Base-by-base conservation (phyloP, 2,113 vertebrate species). In the Scalopus aquaticus region DNA sequence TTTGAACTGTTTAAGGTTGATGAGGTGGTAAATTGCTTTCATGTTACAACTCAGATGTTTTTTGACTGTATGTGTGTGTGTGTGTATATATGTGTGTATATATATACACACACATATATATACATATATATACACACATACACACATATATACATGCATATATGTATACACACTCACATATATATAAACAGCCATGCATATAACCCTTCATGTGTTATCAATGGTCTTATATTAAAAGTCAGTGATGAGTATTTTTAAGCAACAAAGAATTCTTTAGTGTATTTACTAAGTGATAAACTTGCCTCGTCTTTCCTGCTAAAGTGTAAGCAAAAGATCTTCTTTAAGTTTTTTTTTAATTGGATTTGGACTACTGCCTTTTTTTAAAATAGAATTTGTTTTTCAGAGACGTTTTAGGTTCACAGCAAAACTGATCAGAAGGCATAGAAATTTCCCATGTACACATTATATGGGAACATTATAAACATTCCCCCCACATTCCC, bases 1-100 rank as follows among this genome's bases (percentile, higher is more conserved):
- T 94, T 46, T 82, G 81, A 97, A 91, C 67, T 85, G 81, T 95
- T 94, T 91, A 91, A 96, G 82, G 67, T 58, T 87, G 86, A 97
- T 93, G 74, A 96, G 28, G 51, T 96, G 24, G 76, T 93, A 86
- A 96, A 90, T 94, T 65, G 60, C 79, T 90, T 93, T 54, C 30
- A 78, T 67, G 22, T 76, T 88, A 26, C 32, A 92, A 88, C 67
- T 90, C 81, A 93, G 73, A n/a, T n/a, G n/a, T n/a, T n/a, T n/a
- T n/a, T n/a, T n/a, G n/a, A n/a, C n/a, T n/a, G n/a, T n/a, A n/a
- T n/a, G n/a, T n/a, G n/a, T n/a, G n/a, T n/a, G n/a, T n/a, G n/a
- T n/a, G n/a, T n/a, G n/a, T n/a, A n/a, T n/a, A n/a, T n/a, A n/a
- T n/a, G n/a, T n/a, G n/a, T n/a, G n/a, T n/a, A n/a, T n/a, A n/a